Evolutionary conservation across 2,797 vertebrate species (phyloP).

Genomic region (Neolamprologus multifasciatus): DNA sequence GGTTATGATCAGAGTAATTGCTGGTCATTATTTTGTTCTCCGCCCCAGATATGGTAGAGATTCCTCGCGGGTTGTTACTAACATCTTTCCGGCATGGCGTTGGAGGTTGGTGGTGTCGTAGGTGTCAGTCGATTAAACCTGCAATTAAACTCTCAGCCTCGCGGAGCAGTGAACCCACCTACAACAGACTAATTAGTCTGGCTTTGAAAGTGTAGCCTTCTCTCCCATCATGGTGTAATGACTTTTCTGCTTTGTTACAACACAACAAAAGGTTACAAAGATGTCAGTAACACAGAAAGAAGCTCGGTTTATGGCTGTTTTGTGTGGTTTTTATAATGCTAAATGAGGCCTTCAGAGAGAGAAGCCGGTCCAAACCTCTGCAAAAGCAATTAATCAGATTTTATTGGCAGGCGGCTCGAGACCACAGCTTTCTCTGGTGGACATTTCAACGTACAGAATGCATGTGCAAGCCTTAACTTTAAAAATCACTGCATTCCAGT

Average conservation of each 20-base stretch:
- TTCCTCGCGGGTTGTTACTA: not conserved
- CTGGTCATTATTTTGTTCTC: not conserved
- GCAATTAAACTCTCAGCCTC: conserved; percentile 13
- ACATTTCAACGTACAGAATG: not conserved
- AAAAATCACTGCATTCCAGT: not conserved
- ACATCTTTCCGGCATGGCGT: not conserved
- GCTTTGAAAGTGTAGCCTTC: not conserved
- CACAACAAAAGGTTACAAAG: not conserved
- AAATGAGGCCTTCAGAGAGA: not conserved
- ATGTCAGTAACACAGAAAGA: not conserved
- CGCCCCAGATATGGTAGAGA: not conserved
- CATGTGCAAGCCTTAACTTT: not conserved
- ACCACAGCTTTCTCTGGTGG: not conserved
- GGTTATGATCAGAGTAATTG: not conserved
- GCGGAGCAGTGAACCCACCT: not conserved
- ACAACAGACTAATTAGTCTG: not conserved
- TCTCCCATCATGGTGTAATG: not conserved
- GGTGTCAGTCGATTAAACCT: conserved; percentile 12
- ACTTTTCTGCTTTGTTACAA: not conserved
- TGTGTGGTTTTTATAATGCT: not conserved
- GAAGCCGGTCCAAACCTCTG: not conserved
- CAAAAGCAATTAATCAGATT: not conserved
- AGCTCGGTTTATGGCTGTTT: not conserved
- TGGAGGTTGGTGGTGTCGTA: conserved; percentile 3
- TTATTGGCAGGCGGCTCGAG: not conserved